Percentiles rank a stretch among this genome's conserved stretches.
These are phyloP conservation scores for Sphaeridia pumilis DNA, from an alignment of 2,888 invertebrate species.

Conservation along the genomic window DNA sequence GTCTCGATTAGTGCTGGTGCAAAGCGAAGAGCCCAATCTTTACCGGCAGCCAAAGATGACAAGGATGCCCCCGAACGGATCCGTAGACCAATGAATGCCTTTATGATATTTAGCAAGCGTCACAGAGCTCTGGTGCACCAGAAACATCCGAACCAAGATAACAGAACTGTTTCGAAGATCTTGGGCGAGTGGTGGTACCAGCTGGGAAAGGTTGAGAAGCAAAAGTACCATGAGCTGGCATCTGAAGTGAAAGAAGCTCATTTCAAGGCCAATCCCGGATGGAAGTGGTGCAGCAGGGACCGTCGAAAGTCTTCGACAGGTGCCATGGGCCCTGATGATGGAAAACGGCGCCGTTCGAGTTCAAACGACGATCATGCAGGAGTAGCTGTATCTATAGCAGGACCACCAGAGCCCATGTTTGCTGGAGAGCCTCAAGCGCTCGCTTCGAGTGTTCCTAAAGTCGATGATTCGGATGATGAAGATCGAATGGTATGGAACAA, in stretches of 20 bases:
- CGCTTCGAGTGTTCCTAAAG: too few species aligned
- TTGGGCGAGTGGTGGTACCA: slow-evolving; percentile 99
- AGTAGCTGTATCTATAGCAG: too few species aligned
- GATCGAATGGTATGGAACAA: slow-evolving; percentile 51
- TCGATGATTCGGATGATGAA: slow-evolving; percentile 53
- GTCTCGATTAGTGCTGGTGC: slow-evolving; percentile 44
- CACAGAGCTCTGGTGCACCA: slow-evolving; percentile 94
- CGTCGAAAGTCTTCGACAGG: slow-evolving; percentile 77
- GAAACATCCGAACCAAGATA: slow-evolving; percentile 94
- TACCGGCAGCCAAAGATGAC: slow-evolving; percentile 28
- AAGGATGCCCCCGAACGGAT: slow-evolving; percentile 53
- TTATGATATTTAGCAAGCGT: slow-evolving; percentile 99
- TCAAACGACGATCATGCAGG: slow-evolving; percentile 28
- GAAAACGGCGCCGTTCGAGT: slow-evolving; percentile 26
- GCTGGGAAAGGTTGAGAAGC: slow-evolving; percentile 80
- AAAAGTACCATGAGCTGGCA: slow-evolving; percentile 92
- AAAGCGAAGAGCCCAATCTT: slow-evolving; percentile 68
- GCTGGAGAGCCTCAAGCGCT: too few species aligned
- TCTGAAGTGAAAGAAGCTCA: slow-evolving; percentile 88
- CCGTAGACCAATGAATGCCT: slow-evolving; percentile 97
- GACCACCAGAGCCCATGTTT: too few species aligned
- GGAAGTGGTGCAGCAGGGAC: slow-evolving; percentile 99
- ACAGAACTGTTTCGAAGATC: slow-evolving; percentile 96
- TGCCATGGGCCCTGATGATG: slow-evolving; percentile 38
- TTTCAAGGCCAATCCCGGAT: slow-evolving; percentile 74